A percentile compares a stretch with the other conserved stretches of the same genome.
Evolutionary conservation across 2,888 invertebrate genomes (phyloP).

Genomic region (Zygothrica quintamaculata): DNA sequence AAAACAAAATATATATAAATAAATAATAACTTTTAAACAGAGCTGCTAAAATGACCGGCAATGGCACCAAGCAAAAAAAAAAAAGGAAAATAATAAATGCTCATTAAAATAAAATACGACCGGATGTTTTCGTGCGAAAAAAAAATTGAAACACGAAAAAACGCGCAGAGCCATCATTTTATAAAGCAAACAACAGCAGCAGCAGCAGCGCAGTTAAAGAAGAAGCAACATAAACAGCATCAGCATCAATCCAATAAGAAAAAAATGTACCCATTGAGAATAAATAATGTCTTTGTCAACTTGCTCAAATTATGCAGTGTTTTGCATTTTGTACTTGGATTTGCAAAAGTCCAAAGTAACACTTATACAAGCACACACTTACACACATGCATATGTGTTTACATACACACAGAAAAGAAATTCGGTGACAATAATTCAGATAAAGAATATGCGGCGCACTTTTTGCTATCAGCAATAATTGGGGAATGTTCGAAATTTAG

Average conservation of each 20-base stretch:
- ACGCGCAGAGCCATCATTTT: slow-evolving; percentile 55
- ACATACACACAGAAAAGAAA: slow-evolving; percentile 28
- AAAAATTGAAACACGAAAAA: slow-evolving; percentile 44
- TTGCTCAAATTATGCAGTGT: slow-evolving; percentile 58
- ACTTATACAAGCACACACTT: slow-evolving; percentile 10
- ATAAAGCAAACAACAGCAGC: slow-evolving; percentile 38
- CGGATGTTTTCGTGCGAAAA: slow-evolving; percentile 80
- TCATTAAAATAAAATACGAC: slow-evolving; percentile 81
- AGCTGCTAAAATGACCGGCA: slow-evolving; percentile 39
- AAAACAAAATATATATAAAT: slow-evolving; percentile 46
- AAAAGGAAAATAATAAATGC: slow-evolving; percentile 72
- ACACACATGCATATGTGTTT: too few species aligned
- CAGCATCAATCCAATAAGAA: slow-evolving; percentile 26
- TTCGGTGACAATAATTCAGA: slow-evolving; percentile 70
- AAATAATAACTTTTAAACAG: slow-evolving; percentile 56
- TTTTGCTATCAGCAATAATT: slow-evolving; percentile 62
- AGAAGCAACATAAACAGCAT: slow-evolving; percentile 40
- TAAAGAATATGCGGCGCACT: slow-evolving; percentile 70
- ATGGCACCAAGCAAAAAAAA: slow-evolving; percentile 54
- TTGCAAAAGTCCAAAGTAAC: slow-evolving; percentile 33
- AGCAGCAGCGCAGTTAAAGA: slow-evolving; percentile 24
- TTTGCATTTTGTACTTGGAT: slow-evolving; percentile 55
- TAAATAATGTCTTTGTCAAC: slow-evolving; percentile 47
- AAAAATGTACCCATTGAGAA: slow-evolving; percentile 14
- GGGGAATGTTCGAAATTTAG: slow-evolving; percentile 27